A percentile compares a stretch with the other conserved stretches of the same genome.
Conservation (phyloP, 2,113 vertebrate species). For the Thunnus thynnus region DNA sequence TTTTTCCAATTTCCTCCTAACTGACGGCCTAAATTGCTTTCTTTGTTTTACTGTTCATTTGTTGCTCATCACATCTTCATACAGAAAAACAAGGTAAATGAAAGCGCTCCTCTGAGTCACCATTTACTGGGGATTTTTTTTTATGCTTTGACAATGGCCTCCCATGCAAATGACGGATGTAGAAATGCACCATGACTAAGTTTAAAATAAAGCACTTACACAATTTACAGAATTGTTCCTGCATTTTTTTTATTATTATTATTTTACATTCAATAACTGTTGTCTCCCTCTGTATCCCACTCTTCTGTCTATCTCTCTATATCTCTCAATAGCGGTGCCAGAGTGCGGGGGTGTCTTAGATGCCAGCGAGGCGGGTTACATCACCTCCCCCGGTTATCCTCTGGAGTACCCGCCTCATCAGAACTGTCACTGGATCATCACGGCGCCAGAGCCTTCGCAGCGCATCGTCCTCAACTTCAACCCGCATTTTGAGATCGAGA, state of each 20-base stretch:
- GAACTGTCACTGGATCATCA: conserved; percentile 97
- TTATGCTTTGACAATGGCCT: not conserved
- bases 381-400: conserved; percentile 97
- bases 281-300: not conserved
- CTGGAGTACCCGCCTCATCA: conserved; percentile 97
- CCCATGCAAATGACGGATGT: not conserved
- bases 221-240: not conserved
- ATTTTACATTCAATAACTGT: conserved; percentile 1
- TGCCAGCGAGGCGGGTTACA: conserved; percentile 95
- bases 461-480: conserved; percentile 99
- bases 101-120: conserved; percentile 37
- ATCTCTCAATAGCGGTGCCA: conserved; percentile 40
- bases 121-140: conserved; percentile 16
- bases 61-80: conserved; percentile 69
- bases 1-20: conserved; percentile 77
- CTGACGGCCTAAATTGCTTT: conserved; percentile 71
- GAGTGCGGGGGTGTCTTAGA: conserved; percentile 91
- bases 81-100: conserved; percentile 36
- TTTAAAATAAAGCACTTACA: not conserved
- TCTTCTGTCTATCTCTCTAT: not conserved
- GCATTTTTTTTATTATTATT: not conserved
- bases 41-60: conserved; percentile 74
- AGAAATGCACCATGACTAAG: not conserved
- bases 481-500: conserved; percentile 98
- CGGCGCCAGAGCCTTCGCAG: conserved; percentile 92